Base-by-base conservation (phyloP, 1,140 invertebrate genomes). In the Maconellicoccus hirsutus region DNA sequence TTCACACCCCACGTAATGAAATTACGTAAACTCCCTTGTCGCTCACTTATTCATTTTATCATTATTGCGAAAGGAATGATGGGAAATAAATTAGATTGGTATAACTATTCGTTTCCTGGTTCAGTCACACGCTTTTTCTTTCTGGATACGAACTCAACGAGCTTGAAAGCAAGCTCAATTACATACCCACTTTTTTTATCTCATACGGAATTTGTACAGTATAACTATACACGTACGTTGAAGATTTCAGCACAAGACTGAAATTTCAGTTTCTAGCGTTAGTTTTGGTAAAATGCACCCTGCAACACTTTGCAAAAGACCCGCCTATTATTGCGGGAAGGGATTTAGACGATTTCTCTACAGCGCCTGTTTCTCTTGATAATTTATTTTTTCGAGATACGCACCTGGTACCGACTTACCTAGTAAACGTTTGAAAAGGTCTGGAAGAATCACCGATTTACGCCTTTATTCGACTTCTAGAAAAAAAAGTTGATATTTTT, bases 11-110 rank as follows among this genome's bases (percentile, higher is more conserved):
- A 8, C 16, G 42, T 52, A 52, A 52, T 52, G 42, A 52, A 52
- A 52, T 52, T 52, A 52, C 42, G n/a, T 52, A 6, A 19, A 52
- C 6, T 52, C 42, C 42, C 42, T 52, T 8, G 42, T 52, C 42
- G 42, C 42, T 52, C 42, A 52, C 42, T 52, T 52, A 52, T 16
- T 19, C 42, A 52, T 52, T 52, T 52, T 52, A 52, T 52, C 42
- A 52, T 52, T 52, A 52, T 52, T 19, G 42, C 12, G 42, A 52
- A 16, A 3, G 42, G 42, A 19, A 14, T 52, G 42, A 52, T 52
- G 42, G 42, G 42, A 52, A 52, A 52, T 52, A 52, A 52, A 52
- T 52, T 52, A 52, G 42, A 52, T 52, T 52, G 42, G 42, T 52
- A 19, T 8, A 52, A 52, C 42, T 52, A 19, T 52, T 52, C 42